phyloP scores from a whole-genome alignment of 2,113 vertebrate species.

The Platycercus adscitus region DNA sequence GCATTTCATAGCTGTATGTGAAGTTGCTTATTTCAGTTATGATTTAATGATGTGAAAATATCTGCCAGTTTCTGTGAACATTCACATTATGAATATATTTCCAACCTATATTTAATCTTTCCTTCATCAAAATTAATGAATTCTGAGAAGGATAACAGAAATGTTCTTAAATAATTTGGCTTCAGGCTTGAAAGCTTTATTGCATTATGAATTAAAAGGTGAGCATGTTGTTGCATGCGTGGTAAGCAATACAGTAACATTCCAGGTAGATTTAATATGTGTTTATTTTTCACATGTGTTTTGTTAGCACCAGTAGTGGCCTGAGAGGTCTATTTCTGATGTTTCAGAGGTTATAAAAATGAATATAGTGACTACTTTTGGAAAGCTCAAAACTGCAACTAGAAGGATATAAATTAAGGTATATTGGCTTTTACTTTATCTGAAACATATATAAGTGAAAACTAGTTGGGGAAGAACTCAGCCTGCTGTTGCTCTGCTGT shows the following conservation, averaged over 20 bases:
- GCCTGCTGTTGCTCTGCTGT: not conserved
- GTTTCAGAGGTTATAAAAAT: not conserved
- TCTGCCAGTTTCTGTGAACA: slow-evolving; percentile 14
- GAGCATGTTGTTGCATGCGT: slow-evolving; percentile 40
- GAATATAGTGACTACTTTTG: not conserved
- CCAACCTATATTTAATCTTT: slow-evolving; percentile 47
- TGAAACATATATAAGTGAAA: not conserved
- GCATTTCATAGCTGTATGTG: not conserved
- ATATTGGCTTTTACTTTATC: not conserved
- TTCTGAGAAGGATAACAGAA: slow-evolving; percentile 38
- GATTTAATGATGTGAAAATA: slow-evolving; percentile 10
- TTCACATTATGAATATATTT: not conserved
- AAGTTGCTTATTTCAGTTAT: not conserved
- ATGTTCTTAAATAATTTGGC: slow-evolving; percentile 55
- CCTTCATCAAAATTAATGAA: slow-evolving; percentile 46
- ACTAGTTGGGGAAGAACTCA: not conserved
- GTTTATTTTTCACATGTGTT: slow-evolving; percentile 1
- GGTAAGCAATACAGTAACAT: slow-evolving; percentile 14
- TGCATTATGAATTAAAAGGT: slow-evolving; percentile 41
- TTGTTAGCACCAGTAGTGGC: not conserved
- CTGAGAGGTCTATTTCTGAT: not conserved
- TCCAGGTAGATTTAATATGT: slow-evolving; percentile 26
- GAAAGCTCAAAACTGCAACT: not conserved
- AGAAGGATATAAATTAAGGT: not conserved
- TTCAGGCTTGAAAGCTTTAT: slow-evolving; percentile 37